Percentiles rank a stretch among this genome's conserved stretches.
Evolutionary conservation across 2,888 invertebrate genomes (phyloP).

Genomic region (Drosophila affinis): DNA sequence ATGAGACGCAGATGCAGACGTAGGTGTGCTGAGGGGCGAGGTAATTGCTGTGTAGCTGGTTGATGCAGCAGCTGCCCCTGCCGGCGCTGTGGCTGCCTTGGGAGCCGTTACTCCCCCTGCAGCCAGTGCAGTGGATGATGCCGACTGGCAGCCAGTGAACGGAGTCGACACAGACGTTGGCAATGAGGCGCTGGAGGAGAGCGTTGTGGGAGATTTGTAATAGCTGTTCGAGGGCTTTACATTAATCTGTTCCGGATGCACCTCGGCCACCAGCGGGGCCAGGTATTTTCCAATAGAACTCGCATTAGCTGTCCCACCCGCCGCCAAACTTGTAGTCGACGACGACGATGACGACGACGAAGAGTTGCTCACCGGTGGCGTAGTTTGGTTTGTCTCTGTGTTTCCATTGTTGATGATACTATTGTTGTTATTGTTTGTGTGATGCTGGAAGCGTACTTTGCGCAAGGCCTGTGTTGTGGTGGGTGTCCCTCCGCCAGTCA

Average conservation of each 20-base stretch:
- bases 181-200: conserved; percentile 81
- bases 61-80: conserved; percentile 72
- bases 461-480: conserved; percentile 61
- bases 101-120: conserved; percentile 83
- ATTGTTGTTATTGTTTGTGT: conserved; percentile 41
- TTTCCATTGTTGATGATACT: conserved; percentile 47
- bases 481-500: conserved; percentile 18
- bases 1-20: conserved; percentile 77
- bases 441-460: conserved; percentile 72
- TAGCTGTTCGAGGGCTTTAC: conserved; percentile 66
- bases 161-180: conserved; percentile 81
- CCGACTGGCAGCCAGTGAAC: conserved; percentile 81
- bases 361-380: conserved; percentile 31
- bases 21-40: conserved; percentile 61
- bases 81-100: conserved; percentile 82
- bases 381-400: conserved; percentile 41
- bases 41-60: conserved; percentile 67
- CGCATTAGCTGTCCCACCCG: conserved; percentile 67
- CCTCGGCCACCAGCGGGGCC: conserved; percentile 82
- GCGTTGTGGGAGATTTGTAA: conserved; percentile 81
- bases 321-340: conserved; percentile 54
- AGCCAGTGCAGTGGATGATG: conserved; percentile 82
- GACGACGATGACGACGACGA: conserved; percentile 49
- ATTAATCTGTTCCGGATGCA: conserved; percentile 82
- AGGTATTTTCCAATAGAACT: conserved; percentile 80